Percentiles rank a stretch among this genome's conserved stretches.
Conservation (phyloP, 2,797 vertebrate species). For the Sebastes iracundus region DNA sequence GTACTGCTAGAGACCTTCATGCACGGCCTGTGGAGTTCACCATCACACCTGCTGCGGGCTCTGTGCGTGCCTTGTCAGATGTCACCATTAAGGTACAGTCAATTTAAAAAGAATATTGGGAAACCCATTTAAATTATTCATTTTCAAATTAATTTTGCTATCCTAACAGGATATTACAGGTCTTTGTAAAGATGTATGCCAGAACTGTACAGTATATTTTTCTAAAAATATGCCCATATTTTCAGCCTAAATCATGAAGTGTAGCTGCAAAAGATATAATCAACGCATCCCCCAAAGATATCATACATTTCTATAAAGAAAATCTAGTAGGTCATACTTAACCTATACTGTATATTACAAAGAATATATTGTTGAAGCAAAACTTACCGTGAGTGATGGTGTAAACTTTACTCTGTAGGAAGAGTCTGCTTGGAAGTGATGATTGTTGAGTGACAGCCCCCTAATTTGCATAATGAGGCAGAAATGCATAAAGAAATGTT, state of each 20-base stretch:
- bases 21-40: constrained; percentile 84
- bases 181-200: not conserved
- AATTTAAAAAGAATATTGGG: not conserved
- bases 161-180: too few species aligned
- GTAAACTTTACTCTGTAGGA: not conserved
- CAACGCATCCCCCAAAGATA: not conserved
- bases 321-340: not conserved
- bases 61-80: constrained; percentile 73
- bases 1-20: not conserved
- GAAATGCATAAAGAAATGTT: too few species aligned
- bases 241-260: not conserved
- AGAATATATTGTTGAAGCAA: not conserved
- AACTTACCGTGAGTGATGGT: not conserved
- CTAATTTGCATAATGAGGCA: too few species aligned
- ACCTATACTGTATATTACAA: not conserved
- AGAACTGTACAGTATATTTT: not conserved
- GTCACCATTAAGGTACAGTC: constrained; percentile 82
- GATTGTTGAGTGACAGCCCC: not conserved
- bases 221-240: not conserved
- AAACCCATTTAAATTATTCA: not conserved
- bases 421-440: not conserved
- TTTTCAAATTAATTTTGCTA: not conserved
- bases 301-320: not conserved
- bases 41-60: constrained; percentile 79
- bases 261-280: not conserved